These are phyloP conservation scores for Pardalotus punctatus DNA, from an alignment of 2,113 vertebrate genomes.

Conservation along the genomic window DNA sequence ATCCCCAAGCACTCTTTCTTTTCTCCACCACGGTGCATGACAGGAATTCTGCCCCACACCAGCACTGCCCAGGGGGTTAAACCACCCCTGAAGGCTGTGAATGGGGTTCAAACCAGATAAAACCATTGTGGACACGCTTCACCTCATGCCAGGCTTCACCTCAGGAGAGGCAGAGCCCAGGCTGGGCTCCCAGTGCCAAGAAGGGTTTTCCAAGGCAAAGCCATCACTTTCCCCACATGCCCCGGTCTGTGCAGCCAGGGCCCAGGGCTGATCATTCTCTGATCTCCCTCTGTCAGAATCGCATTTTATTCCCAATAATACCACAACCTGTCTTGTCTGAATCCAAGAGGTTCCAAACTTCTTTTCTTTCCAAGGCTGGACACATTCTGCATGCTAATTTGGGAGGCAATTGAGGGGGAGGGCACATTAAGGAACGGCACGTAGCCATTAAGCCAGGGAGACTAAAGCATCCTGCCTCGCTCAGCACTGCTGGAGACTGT, in stretches of 20 bases:
- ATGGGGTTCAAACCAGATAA: background rate
- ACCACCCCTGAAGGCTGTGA: background rate
- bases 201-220: background rate
- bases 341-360: background rate
- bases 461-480: conserved; percentile 55
- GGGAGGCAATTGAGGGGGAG: conserved; percentile 50
- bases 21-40: fast-evolving
- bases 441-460: conserved; percentile 51
- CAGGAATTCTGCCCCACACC: background rate
- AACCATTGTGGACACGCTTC: fast-evolving
- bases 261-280: background rate
- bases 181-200: background rate
- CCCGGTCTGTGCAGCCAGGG: fast-evolving
- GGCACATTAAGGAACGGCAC: conserved; percentile 26
- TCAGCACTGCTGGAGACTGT: conserved; percentile 56
- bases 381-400: conserved; percentile 51
- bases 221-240: fast-evolving
- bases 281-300: background rate
- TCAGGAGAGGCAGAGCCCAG: background rate
- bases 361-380: conserved; percentile 3
- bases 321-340: background rate
- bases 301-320: background rate
- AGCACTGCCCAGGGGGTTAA: background rate
- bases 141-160: background rate
- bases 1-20: fast-evolving